A percentile compares a stretch with the other conserved stretches of the same genome.
Evolutionary conservation across 2,113 vertebrate species (phyloP).

Genomic region (Pedetes capensis): DNA sequence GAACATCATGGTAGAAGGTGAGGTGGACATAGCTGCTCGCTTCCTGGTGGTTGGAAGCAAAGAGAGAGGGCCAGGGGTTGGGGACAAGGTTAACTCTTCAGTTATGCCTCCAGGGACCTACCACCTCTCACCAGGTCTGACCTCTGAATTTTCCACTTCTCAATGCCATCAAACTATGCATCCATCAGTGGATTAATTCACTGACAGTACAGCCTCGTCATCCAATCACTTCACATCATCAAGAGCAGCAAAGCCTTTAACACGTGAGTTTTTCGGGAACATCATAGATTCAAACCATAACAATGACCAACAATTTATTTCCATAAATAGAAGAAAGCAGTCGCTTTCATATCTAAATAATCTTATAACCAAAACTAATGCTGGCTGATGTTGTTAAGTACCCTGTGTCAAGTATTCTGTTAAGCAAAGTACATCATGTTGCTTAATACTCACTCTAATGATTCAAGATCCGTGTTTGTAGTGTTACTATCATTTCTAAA

Average conservation of each 20-base stretch:
- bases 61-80: not conserved
- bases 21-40: not conserved
- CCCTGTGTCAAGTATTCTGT: not conserved
- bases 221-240: not conserved
- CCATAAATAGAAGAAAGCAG: not conserved
- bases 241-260: not conserved
- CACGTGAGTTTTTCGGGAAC: not conserved
- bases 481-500: conserved; percentile 8
- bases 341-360: conserved; percentile 3
- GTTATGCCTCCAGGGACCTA: not conserved
- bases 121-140: not conserved
- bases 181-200: not conserved
- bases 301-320: not conserved
- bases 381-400: not conserved
- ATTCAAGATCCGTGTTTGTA: not conserved
- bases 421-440: conserved; percentile 5
- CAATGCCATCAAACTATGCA: not conserved
- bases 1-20: not conserved
- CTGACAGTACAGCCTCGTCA: not conserved
- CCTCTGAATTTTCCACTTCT: too few species aligned
- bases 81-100: not conserved
- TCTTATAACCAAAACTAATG: not conserved
- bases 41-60: not conserved
- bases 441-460: not conserved
- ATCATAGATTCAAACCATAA: not conserved